Evolutionary conservation across 2,888 invertebrate genomes (phyloP), one percentile per base, ranked within the genome.

Genomic region (Drosophila histrio): DNA sequence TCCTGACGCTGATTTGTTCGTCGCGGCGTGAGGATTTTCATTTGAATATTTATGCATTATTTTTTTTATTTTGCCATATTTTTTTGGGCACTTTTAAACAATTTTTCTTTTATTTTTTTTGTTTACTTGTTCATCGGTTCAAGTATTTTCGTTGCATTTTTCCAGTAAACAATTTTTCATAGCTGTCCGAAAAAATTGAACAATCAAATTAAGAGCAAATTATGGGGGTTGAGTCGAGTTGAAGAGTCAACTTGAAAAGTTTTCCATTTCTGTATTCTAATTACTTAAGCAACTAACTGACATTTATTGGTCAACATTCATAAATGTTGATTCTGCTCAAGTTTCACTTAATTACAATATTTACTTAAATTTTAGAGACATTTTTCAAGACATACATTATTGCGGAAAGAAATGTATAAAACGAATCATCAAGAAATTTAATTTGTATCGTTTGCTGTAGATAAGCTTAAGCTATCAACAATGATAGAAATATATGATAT

Each of bases 11-110:
- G 68, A 73, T 74, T 74, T 68, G 68, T 41, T 50, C 46, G 34
- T 6, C 46, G 41, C 28, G 53, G 70, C 44, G 49, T 59, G 83
- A 72, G 76, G 86, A 56, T 76, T 82, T 79, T 71, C 79, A 87
- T 87, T 85, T 82, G 79, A 87, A 82, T 82, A 82, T 87, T 82
- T 82, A 85, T 82, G 83, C 75, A 72, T 81, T 69, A 62, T 49
- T 66, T 69, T 63, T 41, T 58, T 17, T 17, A 19, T 43, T n/a
- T 49, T 24, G 19, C 13, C 21, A 17, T 46, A 43, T 49, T 34
- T 39, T 39, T 49, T n/a, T 61, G 36, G 30, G 11, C 28, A 39
- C 57, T 75, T 49, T 61, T 57, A 53, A 39, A 59, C 28, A 38
- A 28, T 39, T 41, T n/a, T 30, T 21, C 26, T 17, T 26, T 8